These are phyloP conservation scores for Nannoperca obscura DNA, from an alignment of 2,797 vertebrate genomes.

Conservation along the genomic window DNA sequence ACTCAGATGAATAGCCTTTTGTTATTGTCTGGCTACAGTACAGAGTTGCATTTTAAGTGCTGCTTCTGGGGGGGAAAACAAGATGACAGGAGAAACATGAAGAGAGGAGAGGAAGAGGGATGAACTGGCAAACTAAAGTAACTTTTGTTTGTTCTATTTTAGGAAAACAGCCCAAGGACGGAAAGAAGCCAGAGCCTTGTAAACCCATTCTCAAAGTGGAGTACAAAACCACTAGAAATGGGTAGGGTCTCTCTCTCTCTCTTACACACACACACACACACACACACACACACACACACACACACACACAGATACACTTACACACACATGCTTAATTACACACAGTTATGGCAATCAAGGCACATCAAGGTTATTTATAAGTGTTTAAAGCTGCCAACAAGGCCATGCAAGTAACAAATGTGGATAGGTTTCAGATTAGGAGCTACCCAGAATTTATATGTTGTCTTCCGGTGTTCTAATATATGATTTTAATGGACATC, in stretches of 20 bases:
- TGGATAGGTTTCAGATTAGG: not conserved
- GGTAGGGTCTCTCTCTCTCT: slow-evolving; percentile 84
- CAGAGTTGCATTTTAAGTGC: slow-evolving; percentile 57
- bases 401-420: slow-evolving; percentile 1
- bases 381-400: slow-evolving; percentile 5
- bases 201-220: slow-evolving; percentile 99
- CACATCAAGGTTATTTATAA: slow-evolving; percentile 15
- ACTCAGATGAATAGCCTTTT: slow-evolving; percentile 55
- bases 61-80: slow-evolving; percentile 31
- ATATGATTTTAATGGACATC: not conserved
- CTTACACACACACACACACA: not conserved
- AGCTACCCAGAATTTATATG: not conserved
- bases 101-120: slow-evolving; percentile 40
- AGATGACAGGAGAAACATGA: slow-evolving; percentile 51
- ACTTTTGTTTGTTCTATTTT: slow-evolving; percentile 80
- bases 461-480: not conserved
- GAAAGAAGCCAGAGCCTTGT: slow-evolving; percentile 99
- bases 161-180: slow-evolving; percentile 99
- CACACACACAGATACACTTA: slow-evolving; percentile 16
- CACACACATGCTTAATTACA: slow-evolving; percentile 7
- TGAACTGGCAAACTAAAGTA: slow-evolving; percentile 64
- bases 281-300: not conserved
- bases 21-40: slow-evolving; percentile 52
- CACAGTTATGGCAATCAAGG: slow-evolving; percentile 9
- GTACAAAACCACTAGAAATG: slow-evolving; percentile 96